Evolutionary conservation across 2,113 vertebrate species (phyloP).

Genomic region (Sylvia atricapilla): DNA sequence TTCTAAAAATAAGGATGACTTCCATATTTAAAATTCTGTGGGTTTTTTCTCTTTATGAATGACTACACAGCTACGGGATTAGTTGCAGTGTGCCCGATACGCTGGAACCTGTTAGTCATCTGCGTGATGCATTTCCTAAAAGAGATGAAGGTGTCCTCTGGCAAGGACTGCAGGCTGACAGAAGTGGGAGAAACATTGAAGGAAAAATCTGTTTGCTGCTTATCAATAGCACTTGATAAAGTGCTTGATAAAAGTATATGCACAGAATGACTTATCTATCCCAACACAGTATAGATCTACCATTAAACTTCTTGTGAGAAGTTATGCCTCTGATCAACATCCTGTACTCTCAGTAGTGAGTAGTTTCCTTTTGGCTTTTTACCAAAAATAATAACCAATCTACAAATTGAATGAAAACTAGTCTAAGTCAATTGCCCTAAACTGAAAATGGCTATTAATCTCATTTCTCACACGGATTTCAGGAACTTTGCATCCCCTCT

Average conservation of each 20-base stretch:
- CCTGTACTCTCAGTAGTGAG: background rate
- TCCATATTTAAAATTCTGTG: background rate
- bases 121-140: background rate
- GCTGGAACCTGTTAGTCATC: background rate
- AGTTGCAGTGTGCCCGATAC: background rate
- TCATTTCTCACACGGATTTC: slow-evolving; percentile 1
- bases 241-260: background rate
- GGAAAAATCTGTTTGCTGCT: background rate
- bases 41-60: background rate
- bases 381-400: background rate
- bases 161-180: background rate
- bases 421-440: background rate
- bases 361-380: slow-evolving; percentile 5
- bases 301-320: background rate
- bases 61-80: background rate
- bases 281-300: background rate
- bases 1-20: background rate
- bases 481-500: slow-evolving; percentile 57
- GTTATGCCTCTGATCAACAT: background rate
- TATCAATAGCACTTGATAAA: background rate
- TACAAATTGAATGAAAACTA: background rate
- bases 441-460: background rate
- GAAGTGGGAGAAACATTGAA: background rate
- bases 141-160: background rate
- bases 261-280: background rate